Conservation (phyloP, 2,113 vertebrate species). For the Miniopterus natalensis region DNA sequence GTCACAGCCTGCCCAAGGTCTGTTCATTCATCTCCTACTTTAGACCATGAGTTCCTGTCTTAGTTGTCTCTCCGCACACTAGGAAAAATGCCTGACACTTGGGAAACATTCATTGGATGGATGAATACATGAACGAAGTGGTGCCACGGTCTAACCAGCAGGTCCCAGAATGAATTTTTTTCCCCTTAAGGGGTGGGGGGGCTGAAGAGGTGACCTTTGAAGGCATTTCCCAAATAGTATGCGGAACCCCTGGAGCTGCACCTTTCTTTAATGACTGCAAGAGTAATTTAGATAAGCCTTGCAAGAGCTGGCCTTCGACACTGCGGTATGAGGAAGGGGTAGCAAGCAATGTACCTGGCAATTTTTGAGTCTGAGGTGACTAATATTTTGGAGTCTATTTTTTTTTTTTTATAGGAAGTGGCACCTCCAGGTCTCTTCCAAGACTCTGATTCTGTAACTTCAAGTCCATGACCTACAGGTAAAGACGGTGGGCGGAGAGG, state of each 20-base stretch:
- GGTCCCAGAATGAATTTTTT: background rate
- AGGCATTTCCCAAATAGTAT: constrained; percentile 64
- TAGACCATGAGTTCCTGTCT: background rate
- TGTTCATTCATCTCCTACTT: background rate
- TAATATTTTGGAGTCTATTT: constrained; percentile 50
- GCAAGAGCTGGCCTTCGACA: constrained; percentile 56
- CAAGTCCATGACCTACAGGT: constrained; percentile 3
- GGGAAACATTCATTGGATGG: background rate
- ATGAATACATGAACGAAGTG: constrained; percentile 48
- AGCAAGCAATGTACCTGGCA: constrained; percentile 54
- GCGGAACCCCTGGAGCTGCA: background rate
- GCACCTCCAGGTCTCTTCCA: background rate
- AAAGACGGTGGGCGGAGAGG: background rate
- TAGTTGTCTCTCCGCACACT: background rate
- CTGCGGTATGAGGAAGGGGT: constrained; percentile 34
- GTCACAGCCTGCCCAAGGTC: background rate
- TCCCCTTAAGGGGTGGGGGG: background rate
- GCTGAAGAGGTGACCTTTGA: constrained; percentile 54
- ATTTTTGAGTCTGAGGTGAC: constrained; percentile 32
- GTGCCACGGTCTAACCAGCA: constrained; percentile 23
- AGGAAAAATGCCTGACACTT: background rate
- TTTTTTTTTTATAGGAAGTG: constrained; percentile 24
- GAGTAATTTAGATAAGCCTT: constrained; percentile 70
- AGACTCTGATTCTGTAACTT: constrained; percentile 7
- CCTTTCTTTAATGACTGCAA: constrained; percentile 70